A percentile compares a stretch with the other conserved stretches of the same genome.
Conservation (phyloP, 2,113 vertebrate genomes). For the Rhinopomastus cyanomelas region DNA sequence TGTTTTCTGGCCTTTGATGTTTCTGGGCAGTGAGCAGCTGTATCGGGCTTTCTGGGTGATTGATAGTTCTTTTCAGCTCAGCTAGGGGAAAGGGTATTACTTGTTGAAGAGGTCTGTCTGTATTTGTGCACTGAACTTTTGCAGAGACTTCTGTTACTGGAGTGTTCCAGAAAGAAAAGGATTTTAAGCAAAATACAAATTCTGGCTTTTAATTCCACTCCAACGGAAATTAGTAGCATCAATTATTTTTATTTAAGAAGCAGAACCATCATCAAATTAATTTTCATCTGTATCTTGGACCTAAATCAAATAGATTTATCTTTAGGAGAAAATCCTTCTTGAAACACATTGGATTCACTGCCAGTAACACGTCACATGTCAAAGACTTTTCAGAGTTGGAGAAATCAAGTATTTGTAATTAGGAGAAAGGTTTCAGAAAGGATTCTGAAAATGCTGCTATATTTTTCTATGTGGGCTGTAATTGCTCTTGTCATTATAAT, state of each 20-base stretch:
- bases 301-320: not conserved
- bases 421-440: not conserved
- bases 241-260: not conserved
- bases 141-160: not conserved
- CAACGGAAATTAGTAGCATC: not conserved
- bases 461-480: not conserved
- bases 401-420: not conserved
- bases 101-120: not conserved
- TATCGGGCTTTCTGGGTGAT: not conserved
- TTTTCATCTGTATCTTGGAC: not conserved
- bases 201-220: not conserved
- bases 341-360: not conserved
- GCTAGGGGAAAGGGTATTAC: not conserved
- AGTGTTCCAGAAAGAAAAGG: not conserved
- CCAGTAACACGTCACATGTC: not conserved
- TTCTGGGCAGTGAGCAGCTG: not conserved
- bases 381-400: not conserved
- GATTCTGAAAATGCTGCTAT: not conserved
- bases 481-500: not conserved
- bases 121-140: not conserved
- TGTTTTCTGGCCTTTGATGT: not conserved
- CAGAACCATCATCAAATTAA: not conserved
- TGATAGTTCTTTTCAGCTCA: not conserved
- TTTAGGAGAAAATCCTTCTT: not conserved
- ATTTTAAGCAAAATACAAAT: not conserved